These are phyloP conservation scores for Aurelia aurita DNA, from an alignment of 30 jellyfish, hydroid and myxozoan genomes.

Conservation along the genomic window DNA sequence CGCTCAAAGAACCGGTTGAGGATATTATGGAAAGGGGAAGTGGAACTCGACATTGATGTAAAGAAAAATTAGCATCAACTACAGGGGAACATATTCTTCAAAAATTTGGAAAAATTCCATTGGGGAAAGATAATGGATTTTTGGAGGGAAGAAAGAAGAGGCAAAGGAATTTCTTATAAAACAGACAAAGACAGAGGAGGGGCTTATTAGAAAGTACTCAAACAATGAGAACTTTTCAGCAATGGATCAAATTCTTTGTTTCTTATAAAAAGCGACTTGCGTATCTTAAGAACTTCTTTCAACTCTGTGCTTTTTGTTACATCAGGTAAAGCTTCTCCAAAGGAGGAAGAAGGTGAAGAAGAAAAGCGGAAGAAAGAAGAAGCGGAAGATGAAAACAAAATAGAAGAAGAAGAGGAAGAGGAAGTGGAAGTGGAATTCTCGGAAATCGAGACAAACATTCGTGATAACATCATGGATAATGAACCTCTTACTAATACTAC, in stretches of 20 bases:
- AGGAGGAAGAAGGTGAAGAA: constrained; percentile 13
- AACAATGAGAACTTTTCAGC: too few species aligned
- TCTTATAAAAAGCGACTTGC: too few species aligned
- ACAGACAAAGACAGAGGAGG: too few species aligned
- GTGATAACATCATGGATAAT: constrained; percentile 72
- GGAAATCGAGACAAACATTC: constrained; percentile 83
- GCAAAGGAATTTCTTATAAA: too few species aligned
- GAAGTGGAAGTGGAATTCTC: constrained; percentile 74
- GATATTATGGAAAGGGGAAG: too few species aligned
- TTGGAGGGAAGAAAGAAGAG: too few species aligned
- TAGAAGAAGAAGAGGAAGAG: constrained; percentile 34
- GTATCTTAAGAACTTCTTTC: not conserved
- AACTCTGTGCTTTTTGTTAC: not conserved
- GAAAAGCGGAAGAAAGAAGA: not conserved
- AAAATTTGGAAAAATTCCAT: not conserved
- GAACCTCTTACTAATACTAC: constrained; percentile 80
- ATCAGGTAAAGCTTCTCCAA: not conserved
- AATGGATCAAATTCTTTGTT: too few species aligned
- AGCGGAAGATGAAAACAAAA: not conserved
- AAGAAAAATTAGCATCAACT: too few species aligned
- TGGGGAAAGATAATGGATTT: not conserved
- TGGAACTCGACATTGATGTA: too few species aligned
- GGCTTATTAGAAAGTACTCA: too few species aligned
- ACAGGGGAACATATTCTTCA: not conserved
- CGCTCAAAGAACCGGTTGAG: too few species aligned